phyloP scores from a whole-genome alignment of 2,113 vertebrate genomes.

The Ivindomyrus marchei region DNA sequence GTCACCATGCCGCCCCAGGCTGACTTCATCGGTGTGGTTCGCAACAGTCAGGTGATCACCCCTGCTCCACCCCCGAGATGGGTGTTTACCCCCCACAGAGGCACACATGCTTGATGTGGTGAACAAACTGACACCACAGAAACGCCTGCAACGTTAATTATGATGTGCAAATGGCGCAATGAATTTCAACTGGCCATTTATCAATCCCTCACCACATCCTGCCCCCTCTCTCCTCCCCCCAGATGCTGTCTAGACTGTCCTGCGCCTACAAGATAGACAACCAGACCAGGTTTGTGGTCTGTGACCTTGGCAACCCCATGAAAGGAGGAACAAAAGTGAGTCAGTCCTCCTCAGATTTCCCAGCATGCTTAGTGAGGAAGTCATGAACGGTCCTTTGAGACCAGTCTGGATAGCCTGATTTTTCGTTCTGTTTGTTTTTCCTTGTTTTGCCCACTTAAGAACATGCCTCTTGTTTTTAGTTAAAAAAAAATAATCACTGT shows the following conservation, averaged over 20 bases:
- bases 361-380: not conserved
- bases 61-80: not conserved
- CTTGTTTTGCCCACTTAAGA: not conserved
- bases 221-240: slow-evolving; percentile 5
- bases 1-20: slow-evolving; percentile 77
- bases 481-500: not conserved
- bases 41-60: slow-evolving; percentile 73
- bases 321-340: slow-evolving; percentile 87
- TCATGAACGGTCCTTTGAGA: not conserved
- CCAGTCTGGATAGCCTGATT: not conserved
- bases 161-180: not conserved
- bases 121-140: not conserved
- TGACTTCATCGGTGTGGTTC: slow-evolving; percentile 84
- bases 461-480: not conserved
- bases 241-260: slow-evolving; percentile 78
- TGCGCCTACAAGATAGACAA: slow-evolving; percentile 94
- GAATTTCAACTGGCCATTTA: not conserved
- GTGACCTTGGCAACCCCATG: slow-evolving; percentile 97
- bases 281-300: slow-evolving; percentile 86
- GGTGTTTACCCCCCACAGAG: not conserved
- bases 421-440: not conserved
- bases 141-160: not conserved
- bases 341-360: not conserved
- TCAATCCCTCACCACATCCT: not conserved
- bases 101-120: not conserved